Conservation (phyloP, 2,113 vertebrate genomes). For the Gopherus evgoodei region DNA sequence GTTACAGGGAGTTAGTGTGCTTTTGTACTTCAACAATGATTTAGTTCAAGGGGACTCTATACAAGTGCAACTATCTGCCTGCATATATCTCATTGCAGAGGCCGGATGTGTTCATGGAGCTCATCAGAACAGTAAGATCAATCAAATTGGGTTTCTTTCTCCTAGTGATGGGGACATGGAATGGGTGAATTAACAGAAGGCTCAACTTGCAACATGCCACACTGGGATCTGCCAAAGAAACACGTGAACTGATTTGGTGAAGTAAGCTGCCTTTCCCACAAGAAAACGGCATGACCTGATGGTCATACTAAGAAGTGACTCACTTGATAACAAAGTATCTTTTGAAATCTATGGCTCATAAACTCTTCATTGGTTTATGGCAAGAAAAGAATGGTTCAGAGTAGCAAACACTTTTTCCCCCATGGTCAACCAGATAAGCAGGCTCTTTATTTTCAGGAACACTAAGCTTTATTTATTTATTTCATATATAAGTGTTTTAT, state of each 20-base stretch:
- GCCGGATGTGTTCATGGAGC: rapidly evolving
- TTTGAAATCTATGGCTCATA: constrained; percentile 69
- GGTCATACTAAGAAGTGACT: constrained; percentile 15
- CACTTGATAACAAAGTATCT: constrained; percentile 61
- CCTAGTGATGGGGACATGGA: neutral
- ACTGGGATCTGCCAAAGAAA: neutral
- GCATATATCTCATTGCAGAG: neutral
- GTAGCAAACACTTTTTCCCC: constrained; percentile 53
- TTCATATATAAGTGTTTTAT: constrained; percentile 59
- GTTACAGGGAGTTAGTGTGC: neutral
- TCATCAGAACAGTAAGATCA: neutral
- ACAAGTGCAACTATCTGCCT: constrained; percentile 1
- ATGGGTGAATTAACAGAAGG: neutral
- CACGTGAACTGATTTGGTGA: neutral
- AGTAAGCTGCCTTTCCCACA: constrained; percentile 42
- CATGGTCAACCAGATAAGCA: constrained; percentile 44
- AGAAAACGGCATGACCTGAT: constrained; percentile 9
- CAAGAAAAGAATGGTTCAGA: constrained; percentile 52
- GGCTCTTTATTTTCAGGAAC: neutral
- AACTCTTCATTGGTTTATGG: constrained; percentile 56
- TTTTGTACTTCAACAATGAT: neutral
- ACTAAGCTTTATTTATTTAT: constrained; percentile 41
- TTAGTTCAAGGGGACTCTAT: constrained; percentile 35
- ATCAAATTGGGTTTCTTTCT: neutral
- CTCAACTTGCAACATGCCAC: neutral